Percentiles rank a stretch among this genome's conserved stretches.
These are phyloP conservation scores for Eristalis arbustorum DNA, from an alignment of 2,888 invertebrate genomes.

Conservation along the genomic window DNA sequence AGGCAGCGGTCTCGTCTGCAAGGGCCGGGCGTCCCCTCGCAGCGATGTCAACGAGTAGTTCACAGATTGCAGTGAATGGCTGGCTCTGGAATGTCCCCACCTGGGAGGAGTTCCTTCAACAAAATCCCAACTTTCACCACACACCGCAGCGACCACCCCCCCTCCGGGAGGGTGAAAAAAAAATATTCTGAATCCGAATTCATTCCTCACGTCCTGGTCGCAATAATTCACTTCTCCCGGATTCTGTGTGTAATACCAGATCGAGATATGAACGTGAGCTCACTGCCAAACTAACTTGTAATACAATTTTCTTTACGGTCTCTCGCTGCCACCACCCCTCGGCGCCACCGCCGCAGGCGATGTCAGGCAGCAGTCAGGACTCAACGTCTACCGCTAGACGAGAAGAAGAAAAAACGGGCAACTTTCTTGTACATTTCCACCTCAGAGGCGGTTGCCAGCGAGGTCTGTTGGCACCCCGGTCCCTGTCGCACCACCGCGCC, in stretches of 20 bases:
- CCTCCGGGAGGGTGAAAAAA: neutral
- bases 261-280: conserved; percentile 66
- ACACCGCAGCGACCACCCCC: neutral
- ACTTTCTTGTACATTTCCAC: conserved; percentile 31
- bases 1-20: neutral
- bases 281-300: conserved; percentile 66
- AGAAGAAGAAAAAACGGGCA: neutral
- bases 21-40: neutral
- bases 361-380: neutral
- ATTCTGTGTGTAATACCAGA: conserved; percentile 61
- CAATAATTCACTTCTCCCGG: conserved; percentile 65
- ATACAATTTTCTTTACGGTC: conserved; percentile 55
- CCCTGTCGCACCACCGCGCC: neutral
- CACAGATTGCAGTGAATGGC: conserved; percentile 52
- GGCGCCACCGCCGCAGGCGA: neutral
- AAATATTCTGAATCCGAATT: conserved; percentile 30
- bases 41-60: conserved; percentile 42
- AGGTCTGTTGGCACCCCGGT: neutral
- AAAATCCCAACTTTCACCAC: conserved; percentile 32
- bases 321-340: neutral
- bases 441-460: neutral
- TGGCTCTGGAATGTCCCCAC: conserved; percentile 37
- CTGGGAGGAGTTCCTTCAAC: conserved; percentile 34
- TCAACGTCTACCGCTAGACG: conserved; percentile 15
- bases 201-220: conserved; percentile 62